phyloP scores from a whole-genome alignment of 2,113 vertebrate genomes.

The Rhizomys pruinosus region DNA sequence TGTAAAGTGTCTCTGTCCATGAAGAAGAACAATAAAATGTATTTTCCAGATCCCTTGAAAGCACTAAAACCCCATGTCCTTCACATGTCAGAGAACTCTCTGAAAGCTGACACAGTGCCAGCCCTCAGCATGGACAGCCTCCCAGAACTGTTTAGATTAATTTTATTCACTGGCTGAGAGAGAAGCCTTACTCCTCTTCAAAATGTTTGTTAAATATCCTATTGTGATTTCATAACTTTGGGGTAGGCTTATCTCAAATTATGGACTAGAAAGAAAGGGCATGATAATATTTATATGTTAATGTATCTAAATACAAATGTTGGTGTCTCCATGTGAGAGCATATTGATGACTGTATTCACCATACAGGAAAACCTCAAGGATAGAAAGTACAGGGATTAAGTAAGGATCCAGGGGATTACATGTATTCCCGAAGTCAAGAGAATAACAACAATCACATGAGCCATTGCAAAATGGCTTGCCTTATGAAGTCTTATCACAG shows the following conservation, averaged over 20 bases:
- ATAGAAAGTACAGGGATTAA: neutral
- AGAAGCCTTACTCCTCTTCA: conserved; percentile 43
- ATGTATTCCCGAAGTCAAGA: conserved; percentile 14
- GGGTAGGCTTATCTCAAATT: neutral
- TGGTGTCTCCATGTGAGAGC: neutral
- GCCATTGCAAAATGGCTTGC: neutral
- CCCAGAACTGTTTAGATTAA: neutral
- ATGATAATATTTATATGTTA: conserved; percentile 42
- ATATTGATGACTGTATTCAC: neutral
- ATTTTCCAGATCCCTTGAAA: conserved; percentile 81
- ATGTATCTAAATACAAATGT: neutral
- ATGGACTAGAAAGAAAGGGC: neutral
- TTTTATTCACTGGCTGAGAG: conserved; percentile 23
- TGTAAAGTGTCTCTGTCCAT: conserved; percentile 87
- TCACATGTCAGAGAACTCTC: conserved; percentile 78
- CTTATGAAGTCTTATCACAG: neutral
- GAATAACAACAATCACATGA: neutral
- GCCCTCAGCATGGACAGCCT: neutral
- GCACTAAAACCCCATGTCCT: conserved; percentile 83
- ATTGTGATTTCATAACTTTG: conserved; percentile 19
- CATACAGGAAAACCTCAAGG: neutral
- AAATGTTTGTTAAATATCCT: conserved; percentile 39
- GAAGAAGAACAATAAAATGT: conserved; percentile 87
- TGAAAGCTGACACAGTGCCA: conserved; percentile 55
- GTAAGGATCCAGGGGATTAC: conserved; percentile 35